Evolutionary conservation across 2,888 invertebrate species (phyloP).

Genomic region (Spicauda simplicius): DNA sequence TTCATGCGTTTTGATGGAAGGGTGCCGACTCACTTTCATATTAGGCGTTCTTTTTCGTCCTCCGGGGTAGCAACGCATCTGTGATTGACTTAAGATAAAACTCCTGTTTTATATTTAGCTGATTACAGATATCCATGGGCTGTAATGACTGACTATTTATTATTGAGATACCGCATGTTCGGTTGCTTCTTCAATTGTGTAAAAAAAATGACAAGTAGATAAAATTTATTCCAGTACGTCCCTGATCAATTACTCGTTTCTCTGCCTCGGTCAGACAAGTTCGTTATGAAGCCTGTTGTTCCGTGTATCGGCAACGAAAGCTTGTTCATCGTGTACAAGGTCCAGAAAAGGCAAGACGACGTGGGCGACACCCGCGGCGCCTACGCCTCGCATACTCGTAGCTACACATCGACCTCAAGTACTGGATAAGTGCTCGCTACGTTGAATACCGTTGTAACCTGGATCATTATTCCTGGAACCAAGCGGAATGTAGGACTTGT

Average conservation of each 20-base stretch:
- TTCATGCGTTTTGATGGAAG: too few species aligned
- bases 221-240: too few species aligned
- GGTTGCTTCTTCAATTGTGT: too few species aligned
- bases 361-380: slow-evolving; percentile 49
- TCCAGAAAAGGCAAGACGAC: slow-evolving; percentile 59
- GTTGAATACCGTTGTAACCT: slow-evolving; percentile 16
- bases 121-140: too few species aligned
- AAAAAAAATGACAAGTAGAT: neutral
- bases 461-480: slow-evolving; percentile 1
- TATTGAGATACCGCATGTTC: too few species aligned
- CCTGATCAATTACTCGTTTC: slow-evolving; percentile 32
- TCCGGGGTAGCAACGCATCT: too few species aligned
- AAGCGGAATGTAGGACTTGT: neutral
- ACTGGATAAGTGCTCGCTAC: slow-evolving; percentile 31
- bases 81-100: too few species aligned
- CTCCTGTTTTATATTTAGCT: too few species aligned
- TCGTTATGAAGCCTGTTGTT: slow-evolving; percentile 43
- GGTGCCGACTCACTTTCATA: too few species aligned
- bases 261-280: slow-evolving; percentile 20
- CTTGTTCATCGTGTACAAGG: slow-evolving; percentile 49
- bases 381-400: slow-evolving; percentile 41
- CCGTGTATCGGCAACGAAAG: slow-evolving; percentile 60
- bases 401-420: slow-evolving; percentile 39
- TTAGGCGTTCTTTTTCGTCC: too few species aligned
- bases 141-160: too few species aligned